Base-by-base conservation (phyloP, 2,888 invertebrate species). In the Lycia hirtaria region DNA sequence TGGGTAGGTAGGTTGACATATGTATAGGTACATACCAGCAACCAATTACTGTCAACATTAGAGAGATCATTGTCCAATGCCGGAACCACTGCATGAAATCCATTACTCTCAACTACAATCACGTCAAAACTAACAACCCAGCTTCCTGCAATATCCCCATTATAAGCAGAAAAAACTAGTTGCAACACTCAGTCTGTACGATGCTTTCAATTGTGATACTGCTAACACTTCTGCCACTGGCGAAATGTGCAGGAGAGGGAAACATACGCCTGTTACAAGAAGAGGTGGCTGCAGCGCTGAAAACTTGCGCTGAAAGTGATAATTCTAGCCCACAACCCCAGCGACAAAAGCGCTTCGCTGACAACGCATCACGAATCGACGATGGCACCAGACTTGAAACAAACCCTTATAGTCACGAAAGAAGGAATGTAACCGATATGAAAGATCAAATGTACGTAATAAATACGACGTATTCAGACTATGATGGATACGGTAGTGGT, bases 201-300 rank as follows among this genome's bases (percentile, higher is more conserved):
- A 88, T 89, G 87, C 52, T 75, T 49, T 62, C 56, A 30, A 59
- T 69, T 12, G 51, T 79, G 37, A 15, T 80, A 35, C 57, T 85
- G 1, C 58, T 83, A 4, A 48, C 76, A 2, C 44, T 83, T 5
- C 53, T 87, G n/a, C 81, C 87, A 17, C 59, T 84, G 24, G 75
- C 77, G 1, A 62, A 67, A 30, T 79, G 82, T 59, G 66, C 84
- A 1, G 83, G 87, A 3, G 87, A 89, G 30, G 89, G 89, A 1
- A 92, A 92, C 65, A 85, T 91, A 30, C 81, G 80, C 26, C 64
- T 92, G n/a, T 65, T 92, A 14, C 84, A 88, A 72, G 83, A 88
- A 51, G 91, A 92, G 65, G 76, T 92, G 15, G 78, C 80, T 0
- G 64, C 64, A 0, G 92, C 91, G n/a, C 64, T 92, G 35, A 80